Evolutionary conservation across 2,113 vertebrate genomes (phyloP).

Genomic region (Oreochromis spilurus): DNA sequence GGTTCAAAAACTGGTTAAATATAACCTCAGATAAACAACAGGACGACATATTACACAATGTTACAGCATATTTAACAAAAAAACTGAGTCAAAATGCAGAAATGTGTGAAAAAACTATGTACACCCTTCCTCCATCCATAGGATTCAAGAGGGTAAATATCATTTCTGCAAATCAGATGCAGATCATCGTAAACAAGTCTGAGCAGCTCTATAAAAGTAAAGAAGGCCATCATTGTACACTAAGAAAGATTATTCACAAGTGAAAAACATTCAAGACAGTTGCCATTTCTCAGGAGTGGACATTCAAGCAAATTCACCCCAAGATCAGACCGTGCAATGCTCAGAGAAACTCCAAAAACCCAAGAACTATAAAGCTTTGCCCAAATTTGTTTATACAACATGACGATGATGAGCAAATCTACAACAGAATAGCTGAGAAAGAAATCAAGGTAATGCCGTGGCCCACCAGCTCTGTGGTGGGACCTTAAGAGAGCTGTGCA

Average conservation of each 20-base stretch:
- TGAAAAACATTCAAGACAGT: not conserved
- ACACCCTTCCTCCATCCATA: not conserved
- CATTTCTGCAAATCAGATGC: not conserved
- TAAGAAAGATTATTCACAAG: not conserved
- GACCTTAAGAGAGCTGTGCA: not conserved
- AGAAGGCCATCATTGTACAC: not conserved
- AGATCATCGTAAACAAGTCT: not conserved
- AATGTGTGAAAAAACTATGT: not conserved
- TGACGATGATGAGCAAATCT: not conserved
- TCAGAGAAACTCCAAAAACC: not conserved
- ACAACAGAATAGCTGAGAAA: not conserved
- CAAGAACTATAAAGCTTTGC: not conserved
- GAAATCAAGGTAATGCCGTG: not conserved
- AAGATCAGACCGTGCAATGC: not conserved
- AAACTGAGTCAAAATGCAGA: not conserved
- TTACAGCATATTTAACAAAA: not conserved
- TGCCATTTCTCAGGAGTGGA: not conserved
- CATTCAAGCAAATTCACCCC: not conserved
- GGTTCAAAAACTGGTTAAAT: not conserved
- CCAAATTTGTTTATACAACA: not conserved
- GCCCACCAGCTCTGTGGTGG: no score
- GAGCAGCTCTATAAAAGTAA: not conserved
- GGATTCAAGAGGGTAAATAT: not conserved
- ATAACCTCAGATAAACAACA: not conserved
- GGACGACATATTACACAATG: rapidly evolving